Base-by-base conservation (phyloP, 2,113 vertebrate genomes). In the Phylloscopus trochiloides region DNA sequence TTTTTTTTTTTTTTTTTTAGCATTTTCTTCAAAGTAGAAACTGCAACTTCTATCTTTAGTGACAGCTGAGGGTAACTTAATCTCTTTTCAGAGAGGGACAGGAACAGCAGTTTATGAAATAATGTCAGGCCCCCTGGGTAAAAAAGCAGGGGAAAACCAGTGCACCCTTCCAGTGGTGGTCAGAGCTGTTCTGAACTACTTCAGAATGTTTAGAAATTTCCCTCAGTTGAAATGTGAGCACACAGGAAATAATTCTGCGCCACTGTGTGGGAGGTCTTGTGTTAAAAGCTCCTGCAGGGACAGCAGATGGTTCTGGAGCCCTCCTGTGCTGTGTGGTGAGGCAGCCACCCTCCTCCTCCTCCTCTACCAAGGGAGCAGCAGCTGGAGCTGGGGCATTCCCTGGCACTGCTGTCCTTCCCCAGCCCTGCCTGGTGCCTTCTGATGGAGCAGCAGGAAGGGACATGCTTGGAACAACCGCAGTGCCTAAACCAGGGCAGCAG, bases 381-480 rank as follows among this genome's bases (percentile, higher is more conserved):
- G 65, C 72, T 25, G 31, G 21, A 45, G 47, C 73, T n/a, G 40
- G 22, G 17, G 25, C 42, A 31, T 42, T 72, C 66, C 57, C 50
- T 55, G 74, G 48, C 55, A 61, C 55, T 47, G 63, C 40, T 68
- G 32, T 10, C 55, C 15, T 11, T 55, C 22, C 25, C 48, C 38
- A 32, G n/a, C 68, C 48, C 19, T 73, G 58, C 50, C 68, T 40
- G 34, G 7, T 57, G 29, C 59, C 61, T 50, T 11, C 51, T 43
- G 31, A 11, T 26, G 36, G 43, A 58, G 43, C 36, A 51, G 68
- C 36, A 45, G 75, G 57, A 62, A 34, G n/a, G 48, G 36, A 26
- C 36, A 18, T 0, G 0, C 34, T 7, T 50, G 57, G 31, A 61
- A 17, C 47, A 59, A 45, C 26, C 3, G 1, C 1, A 0, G 24